Evolutionary conservation across 1,140 invertebrate genomes (phyloP), one percentile per base, ranked within the genome.

Genomic region (Drosophila obscura): DNA sequence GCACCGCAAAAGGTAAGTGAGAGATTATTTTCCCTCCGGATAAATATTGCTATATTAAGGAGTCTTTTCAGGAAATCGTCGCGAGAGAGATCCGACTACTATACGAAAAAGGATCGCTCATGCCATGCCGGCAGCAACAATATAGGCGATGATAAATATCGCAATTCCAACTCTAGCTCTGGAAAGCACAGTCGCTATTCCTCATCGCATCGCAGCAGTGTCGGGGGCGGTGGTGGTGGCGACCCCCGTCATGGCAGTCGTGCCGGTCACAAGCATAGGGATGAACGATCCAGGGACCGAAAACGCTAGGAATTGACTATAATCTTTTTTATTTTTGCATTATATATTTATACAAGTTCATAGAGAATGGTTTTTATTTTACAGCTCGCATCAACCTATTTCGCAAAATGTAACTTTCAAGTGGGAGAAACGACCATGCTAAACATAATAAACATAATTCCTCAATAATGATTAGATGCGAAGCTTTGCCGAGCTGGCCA

Each of bases 201-300:
- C 26, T 74, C 69, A 15, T 72, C 71, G 24, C 76, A 81, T 67
- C 73, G 82, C 57, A 69, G 16, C 68, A 87, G 73, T 45, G 88
- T 55, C 24, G 81, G 55, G 0, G 77, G 66, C 2, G 63, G 71
- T 1, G 48, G 52, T 0, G 58, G 53, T 9, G 53, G 50, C 1
- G 61, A 59, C 0, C 50, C 60, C 2, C 62, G 72, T 5, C 66
- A 71, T 51, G 61, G 62, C 24, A 88, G 73, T 48, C 84, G 83
- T 0, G 80, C 80, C 6, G 65, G 61, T 1, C 83, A 90, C 45
- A 90, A 90, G 52, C 81, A 88, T 53, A 73, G 90, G 11, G 83
- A 91, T 7, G 91, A 92, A 16, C 90, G 87, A 8, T 84, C 84
- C n/a, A 69, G 91, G 24, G 87, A 92, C 69, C 79, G 91, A 16